Percentiles rank a stretch among this genome's conserved stretches.
Evolutionary conservation across 2,888 invertebrate genomes (phyloP).

Genomic region (Mimumesa dahlbomi): DNA sequence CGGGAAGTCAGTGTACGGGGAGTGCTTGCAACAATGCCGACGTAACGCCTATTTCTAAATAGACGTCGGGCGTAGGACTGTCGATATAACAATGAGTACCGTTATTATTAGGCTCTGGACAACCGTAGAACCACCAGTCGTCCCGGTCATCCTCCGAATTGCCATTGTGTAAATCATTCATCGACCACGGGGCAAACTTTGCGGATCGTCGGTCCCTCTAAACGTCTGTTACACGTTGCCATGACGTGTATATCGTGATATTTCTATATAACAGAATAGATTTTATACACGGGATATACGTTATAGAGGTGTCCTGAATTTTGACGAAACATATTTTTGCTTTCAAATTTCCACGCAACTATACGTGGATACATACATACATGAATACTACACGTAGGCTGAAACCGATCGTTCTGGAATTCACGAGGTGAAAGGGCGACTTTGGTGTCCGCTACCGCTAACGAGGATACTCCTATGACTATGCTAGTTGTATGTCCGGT

Average conservation of each 20-base stretch:
- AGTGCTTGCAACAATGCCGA: constrained; percentile 60
- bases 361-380: too few species aligned
- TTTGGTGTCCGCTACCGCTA: constrained; percentile 19
- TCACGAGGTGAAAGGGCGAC: constrained; percentile 44
- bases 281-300: not conserved
- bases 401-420: constrained; percentile 18
- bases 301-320: not conserved
- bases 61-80: constrained; percentile 68
- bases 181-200: not conserved
- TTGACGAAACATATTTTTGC: too few species aligned
- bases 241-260: too few species aligned
- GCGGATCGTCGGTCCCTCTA: too few species aligned
- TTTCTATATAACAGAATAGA: too few species aligned
- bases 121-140: constrained; percentile 36
- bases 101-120: constrained; percentile 66
- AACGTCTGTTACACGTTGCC: too few species aligned
- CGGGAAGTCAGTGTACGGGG: constrained; percentile 53
- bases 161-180: constrained; percentile 30
- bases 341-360: too few species aligned
- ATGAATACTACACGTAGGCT: not conserved
- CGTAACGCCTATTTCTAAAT: constrained; percentile 69
- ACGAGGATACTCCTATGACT: constrained; percentile 37
- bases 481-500: constrained; percentile 27
- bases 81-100: constrained; percentile 69
- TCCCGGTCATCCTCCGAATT: constrained; percentile 12